These are phyloP conservation scores for Anthoptus insignis DNA, from an alignment of 2,888 invertebrate species.

Conservation along the genomic window DNA sequence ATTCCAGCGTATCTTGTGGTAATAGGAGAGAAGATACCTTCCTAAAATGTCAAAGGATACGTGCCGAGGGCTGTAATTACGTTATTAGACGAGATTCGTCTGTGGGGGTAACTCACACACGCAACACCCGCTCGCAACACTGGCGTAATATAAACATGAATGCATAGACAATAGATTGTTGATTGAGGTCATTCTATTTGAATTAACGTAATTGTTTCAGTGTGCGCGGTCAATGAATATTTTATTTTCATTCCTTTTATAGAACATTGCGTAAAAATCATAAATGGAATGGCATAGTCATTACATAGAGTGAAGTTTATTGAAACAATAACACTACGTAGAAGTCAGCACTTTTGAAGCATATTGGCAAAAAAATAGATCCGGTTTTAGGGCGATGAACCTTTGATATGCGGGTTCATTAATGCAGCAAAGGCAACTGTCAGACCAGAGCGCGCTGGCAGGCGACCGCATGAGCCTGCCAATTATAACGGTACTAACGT, in stretches of 20 bases:
- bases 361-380: constrained; percentile 52
- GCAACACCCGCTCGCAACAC: background rate
- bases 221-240: constrained; percentile 6
- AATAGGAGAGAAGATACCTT: background rate
- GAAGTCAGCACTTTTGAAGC: constrained; percentile 3
- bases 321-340: background rate
- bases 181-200: constrained; percentile 14
- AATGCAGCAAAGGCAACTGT: constrained; percentile 66
- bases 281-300: background rate
- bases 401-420: constrained; percentile 68
- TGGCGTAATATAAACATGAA: background rate
- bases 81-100: background rate
- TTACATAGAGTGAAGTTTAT: too few relatives aligned
- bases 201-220: constrained; percentile 1
- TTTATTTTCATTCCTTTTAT: constrained; percentile 4
- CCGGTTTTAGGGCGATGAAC: constrained; percentile 63
- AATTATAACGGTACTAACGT: constrained; percentile 58
- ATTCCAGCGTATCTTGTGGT: background rate
- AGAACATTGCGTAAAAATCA: background rate
- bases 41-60: constrained; percentile 4
- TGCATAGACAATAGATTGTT: constrained; percentile 11
- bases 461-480: constrained; percentile 53
- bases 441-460: constrained; percentile 50
- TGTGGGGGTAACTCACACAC: constrained; percentile 7
- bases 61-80: constrained; percentile 14